Evolutionary conservation across 2,797 vertebrate species (phyloP).

Genomic region (Lithobates pipiens): DNA sequence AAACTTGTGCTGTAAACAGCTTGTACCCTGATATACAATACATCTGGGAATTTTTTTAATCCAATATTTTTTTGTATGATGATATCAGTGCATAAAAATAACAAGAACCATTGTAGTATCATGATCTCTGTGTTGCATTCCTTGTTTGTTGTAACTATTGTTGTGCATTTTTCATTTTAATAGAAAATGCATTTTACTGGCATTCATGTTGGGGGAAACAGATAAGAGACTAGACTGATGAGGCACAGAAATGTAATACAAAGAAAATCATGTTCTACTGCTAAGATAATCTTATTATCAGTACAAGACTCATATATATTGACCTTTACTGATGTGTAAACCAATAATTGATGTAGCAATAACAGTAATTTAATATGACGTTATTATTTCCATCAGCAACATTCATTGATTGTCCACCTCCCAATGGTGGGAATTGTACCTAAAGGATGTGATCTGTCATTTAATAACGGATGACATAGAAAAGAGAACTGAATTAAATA

Average conservation of each 20-base stretch:
- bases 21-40: too few species aligned
- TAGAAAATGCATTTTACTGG: not conserved
- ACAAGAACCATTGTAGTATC: too few species aligned
- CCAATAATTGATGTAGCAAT: slow-evolving; percentile 1
- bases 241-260: not conserved
- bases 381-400: slow-evolving; percentile 10
- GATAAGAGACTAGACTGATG: not conserved
- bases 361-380: not conserved
- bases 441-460: not conserved
- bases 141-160: too few species aligned
- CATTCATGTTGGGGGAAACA: not conserved
- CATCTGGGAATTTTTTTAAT: too few species aligned
- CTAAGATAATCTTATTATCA: slow-evolving; percentile 14
- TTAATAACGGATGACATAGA: not conserved
- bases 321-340: slow-evolving; percentile 29
- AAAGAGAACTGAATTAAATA: not conserved
- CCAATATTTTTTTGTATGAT: too few species aligned
- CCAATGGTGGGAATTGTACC: not conserved
- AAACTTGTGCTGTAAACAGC: too few species aligned
- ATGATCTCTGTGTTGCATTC: too few species aligned
- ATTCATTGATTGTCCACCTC: not conserved
- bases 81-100: too few species aligned
- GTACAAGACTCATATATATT: slow-evolving; percentile 1
- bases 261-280: not conserved
- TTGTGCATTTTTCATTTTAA: not conserved